phyloP scores from a whole-genome alignment of 1,140 invertebrate genomes.

The Cydia amplana region DNA sequence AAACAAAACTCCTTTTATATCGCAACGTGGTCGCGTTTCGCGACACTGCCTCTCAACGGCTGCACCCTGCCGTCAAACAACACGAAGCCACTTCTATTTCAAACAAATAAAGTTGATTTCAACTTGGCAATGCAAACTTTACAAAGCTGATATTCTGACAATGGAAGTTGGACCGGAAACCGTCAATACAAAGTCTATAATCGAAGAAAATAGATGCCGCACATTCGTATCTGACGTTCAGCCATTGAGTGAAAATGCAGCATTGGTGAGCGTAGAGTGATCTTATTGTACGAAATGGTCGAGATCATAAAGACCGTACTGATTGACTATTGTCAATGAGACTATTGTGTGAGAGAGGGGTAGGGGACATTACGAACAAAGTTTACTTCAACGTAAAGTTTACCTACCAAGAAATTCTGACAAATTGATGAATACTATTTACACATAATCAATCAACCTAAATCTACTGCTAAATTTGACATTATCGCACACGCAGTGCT shows the following conservation, averaged over 20 bases:
- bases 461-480: too few relatives aligned
- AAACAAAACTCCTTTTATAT: slow-evolving; percentile 78
- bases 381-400: neutral
- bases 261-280: slow-evolving; percentile 44
- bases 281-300: slow-evolving; percentile 13
- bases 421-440: too few relatives aligned
- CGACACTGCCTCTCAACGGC: slow-evolving; percentile 67
- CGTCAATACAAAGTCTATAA: slow-evolving; percentile 34
- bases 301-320: neutral
- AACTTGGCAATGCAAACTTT: neutral
- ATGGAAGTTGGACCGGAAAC: slow-evolving; percentile 21
- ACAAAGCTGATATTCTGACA: neutral
- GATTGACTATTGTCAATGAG: too few relatives aligned
- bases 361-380: neutral
- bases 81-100: neutral
- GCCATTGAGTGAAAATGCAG: slow-evolving; percentile 49
- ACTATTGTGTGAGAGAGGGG: too few relatives aligned
- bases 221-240: slow-evolving; percentile 31
- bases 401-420: too few relatives aligned
- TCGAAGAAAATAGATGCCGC: slow-evolving; percentile 29
- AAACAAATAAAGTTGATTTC: neutral
- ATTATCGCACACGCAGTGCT: too few relatives aligned
- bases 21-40: slow-evolving; percentile 74
- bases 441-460: too few relatives aligned
- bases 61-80: slow-evolving; percentile 48